phyloP scores from a whole-genome alignment of 1,140 invertebrate genomes.

The Drosophila varians region DNA sequence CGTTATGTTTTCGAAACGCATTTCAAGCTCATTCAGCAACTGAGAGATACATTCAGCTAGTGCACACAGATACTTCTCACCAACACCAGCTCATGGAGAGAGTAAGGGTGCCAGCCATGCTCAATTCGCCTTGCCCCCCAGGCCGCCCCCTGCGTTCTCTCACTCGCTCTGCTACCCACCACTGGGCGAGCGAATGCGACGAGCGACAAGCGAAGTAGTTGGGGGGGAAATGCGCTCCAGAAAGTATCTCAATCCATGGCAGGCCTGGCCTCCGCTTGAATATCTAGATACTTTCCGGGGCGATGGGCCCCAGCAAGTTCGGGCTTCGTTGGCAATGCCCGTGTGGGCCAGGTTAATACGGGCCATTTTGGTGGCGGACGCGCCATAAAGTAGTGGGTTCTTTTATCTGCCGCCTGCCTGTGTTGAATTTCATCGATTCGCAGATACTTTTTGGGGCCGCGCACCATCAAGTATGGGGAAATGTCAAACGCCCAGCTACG shows the following conservation, averaged over 20 bases:
- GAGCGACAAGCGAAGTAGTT: conserved; percentile 40
- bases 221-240: conserved; percentile 57
- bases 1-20: conserved; percentile 55
- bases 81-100: neutral
- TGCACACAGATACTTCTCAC: conserved; percentile 30
- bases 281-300: conserved; percentile 60
- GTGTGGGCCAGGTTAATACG: conserved; percentile 26
- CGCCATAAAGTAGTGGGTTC: conserved; percentile 76
- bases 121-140: conserved; percentile 1
- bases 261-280: conserved; percentile 26
- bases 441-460: conserved; percentile 65
- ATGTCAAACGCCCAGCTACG: conserved; percentile 77
- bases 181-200: conserved; percentile 28
- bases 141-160: neutral
- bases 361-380: conserved; percentile 78
- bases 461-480: conserved; percentile 80
- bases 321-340: conserved; percentile 23
- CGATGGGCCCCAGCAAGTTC: conserved; percentile 55
- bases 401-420: conserved; percentile 52
- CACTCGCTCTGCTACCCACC: conserved; percentile 52
- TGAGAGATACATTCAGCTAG: conserved; percentile 46
- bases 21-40: conserved; percentile 70
- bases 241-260: conserved; percentile 48
- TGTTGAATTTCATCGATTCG: conserved; percentile 54
- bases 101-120: conserved; percentile 18